Evolutionary conservation across 2,888 invertebrate species (phyloP), one percentile per base, ranked within the genome.

Genomic region (Melanargia galathea): DNA sequence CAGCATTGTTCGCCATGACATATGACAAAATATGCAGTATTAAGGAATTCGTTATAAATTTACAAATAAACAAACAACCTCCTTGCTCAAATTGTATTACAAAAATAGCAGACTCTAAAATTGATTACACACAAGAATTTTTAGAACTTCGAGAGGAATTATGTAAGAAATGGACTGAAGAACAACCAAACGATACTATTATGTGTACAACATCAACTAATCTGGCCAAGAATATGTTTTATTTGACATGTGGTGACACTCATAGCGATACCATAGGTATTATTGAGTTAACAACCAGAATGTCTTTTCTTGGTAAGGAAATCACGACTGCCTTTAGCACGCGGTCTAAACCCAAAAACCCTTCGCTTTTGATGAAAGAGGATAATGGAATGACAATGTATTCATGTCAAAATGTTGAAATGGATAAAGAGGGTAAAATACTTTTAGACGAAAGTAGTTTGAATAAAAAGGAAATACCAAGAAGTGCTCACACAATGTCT

Each of bases 251-350:
- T 63, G 82, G 86, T 13, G 83, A 82, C 13, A 73, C 72, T 20
- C 80, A 78, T 55, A 75, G 75, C 48, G 89, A 90, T 60, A 80
- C 87, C 0, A 89, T 90, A 64, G 91, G 90, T 33, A 77, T 90
- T 18, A 84, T 90, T 60, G 90, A 90, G 75, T 80, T 89, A 8
- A 82, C 89, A 3, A 77, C 81, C 4, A 78, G 90, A 55, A 86
- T 90, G 87, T 91, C 90, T 1, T 91, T 91, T 68, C 80, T 90
- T 8, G 90, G 90, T 2, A 90, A 91, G 74, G 90, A 91, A 69
- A 89, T 91, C 22, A 87, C 87, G n/a, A 91, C 91, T 13, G 82
- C 85, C 2, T 90, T 88, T 71, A 79, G 80, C 68, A 79, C 83
- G 10, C 76, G 81, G 13, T 79, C 84, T 3, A 86, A 84, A 72